Evolutionary conservation across 2,888 invertebrate genomes (phyloP).

Genomic region (Aproaerema taeniolella): DNA sequence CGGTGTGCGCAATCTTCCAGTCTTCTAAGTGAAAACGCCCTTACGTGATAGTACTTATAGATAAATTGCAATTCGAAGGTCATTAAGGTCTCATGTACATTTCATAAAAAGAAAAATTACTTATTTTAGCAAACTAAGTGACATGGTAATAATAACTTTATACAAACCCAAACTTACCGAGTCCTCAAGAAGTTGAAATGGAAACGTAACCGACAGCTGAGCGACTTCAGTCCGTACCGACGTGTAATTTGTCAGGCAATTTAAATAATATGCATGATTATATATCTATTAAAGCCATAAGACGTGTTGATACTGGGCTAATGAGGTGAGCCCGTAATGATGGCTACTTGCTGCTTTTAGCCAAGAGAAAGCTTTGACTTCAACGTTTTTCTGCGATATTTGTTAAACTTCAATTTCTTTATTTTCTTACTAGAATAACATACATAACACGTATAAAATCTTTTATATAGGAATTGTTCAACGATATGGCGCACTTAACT

Average conservation of each 20-base stretch:
- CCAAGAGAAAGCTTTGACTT: slow-evolving; percentile 43
- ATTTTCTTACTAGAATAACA: no score
- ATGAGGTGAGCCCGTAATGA: slow-evolving; percentile 54
- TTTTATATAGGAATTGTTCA: no score
- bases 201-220: slow-evolving; percentile 66
- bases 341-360: slow-evolving; percentile 31
- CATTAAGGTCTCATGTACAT: no score
- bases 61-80: no score
- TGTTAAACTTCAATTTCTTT: no score
- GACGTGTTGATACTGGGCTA: slow-evolving; percentile 71
- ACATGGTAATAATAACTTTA: slow-evolving; percentile 38
- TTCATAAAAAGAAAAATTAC: slow-evolving; percentile 7
- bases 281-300: slow-evolving; percentile 70
- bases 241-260: slow-evolving; percentile 73
- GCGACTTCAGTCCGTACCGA: slow-evolving; percentile 60
- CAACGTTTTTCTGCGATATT: no score
- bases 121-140: no score
- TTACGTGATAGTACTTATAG: no score
- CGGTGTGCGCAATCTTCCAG: no score
- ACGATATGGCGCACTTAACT: no score
- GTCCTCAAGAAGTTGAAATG: slow-evolving; percentile 60
- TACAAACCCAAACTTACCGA: slow-evolving; percentile 38
- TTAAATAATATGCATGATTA: slow-evolving; percentile 75
- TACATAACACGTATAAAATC: no score
- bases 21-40: no score